phyloP scores from a whole-genome alignment of 53 echinoderm and acorn worm species.

The Patiria pectinifera region DNA sequence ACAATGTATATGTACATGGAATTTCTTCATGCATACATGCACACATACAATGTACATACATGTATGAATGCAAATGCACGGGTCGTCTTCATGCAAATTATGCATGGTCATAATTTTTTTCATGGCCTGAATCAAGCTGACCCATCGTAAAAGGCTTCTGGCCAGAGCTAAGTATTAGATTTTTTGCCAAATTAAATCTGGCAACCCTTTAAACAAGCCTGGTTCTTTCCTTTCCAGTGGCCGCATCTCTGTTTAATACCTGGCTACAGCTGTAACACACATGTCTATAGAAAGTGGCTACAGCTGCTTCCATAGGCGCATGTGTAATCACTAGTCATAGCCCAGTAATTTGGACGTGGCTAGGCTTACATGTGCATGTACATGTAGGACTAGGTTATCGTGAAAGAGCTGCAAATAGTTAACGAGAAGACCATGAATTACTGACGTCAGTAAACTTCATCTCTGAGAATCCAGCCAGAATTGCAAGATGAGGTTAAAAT shows the following conservation, averaged over 20 bases:
- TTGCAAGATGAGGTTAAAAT: not conserved
- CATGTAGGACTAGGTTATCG: not conserved
- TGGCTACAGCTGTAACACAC: too few species aligned
- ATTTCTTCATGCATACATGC: too few species aligned
- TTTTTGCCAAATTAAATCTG: not conserved
- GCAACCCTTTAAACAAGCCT: not conserved
- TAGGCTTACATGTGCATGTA: not conserved
- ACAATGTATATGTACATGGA: not conserved
- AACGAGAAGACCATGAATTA: too few species aligned
- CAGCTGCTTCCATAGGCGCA: too few species aligned
- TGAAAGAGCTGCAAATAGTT: not conserved
- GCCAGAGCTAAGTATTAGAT: not conserved
- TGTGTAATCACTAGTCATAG: too few species aligned
- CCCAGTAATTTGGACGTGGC: not conserved
- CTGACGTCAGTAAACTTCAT: conserved; percentile 19
- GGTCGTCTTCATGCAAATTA: too few species aligned
- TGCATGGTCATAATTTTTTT: not conserved
- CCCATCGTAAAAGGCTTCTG: not conserved
- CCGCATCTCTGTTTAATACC: too few species aligned
- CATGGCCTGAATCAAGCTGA: not conserved
- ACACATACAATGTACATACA: too few species aligned
- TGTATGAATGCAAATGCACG: too few species aligned
- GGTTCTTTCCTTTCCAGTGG: not conserved
- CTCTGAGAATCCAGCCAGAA: not conserved
- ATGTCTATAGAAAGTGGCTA: too few species aligned